Conservation (phyloP, 2,113 vertebrate species). For the Carassius auratus region DNA sequence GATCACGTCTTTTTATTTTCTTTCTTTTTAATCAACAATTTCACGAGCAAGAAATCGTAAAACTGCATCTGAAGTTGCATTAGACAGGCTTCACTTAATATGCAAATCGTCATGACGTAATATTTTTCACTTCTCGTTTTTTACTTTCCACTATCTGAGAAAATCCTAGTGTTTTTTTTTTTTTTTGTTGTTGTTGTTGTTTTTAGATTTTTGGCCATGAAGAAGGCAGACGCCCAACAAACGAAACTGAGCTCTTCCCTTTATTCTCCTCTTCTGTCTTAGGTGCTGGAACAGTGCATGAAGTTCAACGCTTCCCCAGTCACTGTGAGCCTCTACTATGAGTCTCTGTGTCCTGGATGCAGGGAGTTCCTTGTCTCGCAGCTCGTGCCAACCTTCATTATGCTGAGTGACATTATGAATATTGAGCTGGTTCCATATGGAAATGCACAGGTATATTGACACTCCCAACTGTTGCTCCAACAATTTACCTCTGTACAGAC, state of each 20-base stretch:
- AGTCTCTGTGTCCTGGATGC: constrained; percentile 85
- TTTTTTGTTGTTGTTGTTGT: too few species aligned
- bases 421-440: constrained; percentile 88
- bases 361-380: constrained; percentile 66
- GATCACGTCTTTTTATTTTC: neutral
- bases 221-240: neutral
- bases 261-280: constrained; percentile 11
- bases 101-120: neutral
- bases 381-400: constrained; percentile 81
- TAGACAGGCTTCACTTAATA: neutral
- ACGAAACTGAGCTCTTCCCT: neutral
- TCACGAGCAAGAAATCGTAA: neutral
- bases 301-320: constrained; percentile 52
- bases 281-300: constrained; percentile 76
- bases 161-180: neutral
- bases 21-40: neutral
- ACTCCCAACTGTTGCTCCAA: neutral
- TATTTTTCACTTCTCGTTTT: neutral
- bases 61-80: neutral
- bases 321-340: constrained; percentile 82
- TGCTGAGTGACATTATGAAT: constrained; percentile 76
- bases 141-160: neutral
- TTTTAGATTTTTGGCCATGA: neutral
- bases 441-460: constrained; percentile 80
- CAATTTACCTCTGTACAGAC: neutral